Evolutionary conservation across 2,888 invertebrate genomes (phyloP).

Genomic region (Pristionchus exspectatus): DNA sequence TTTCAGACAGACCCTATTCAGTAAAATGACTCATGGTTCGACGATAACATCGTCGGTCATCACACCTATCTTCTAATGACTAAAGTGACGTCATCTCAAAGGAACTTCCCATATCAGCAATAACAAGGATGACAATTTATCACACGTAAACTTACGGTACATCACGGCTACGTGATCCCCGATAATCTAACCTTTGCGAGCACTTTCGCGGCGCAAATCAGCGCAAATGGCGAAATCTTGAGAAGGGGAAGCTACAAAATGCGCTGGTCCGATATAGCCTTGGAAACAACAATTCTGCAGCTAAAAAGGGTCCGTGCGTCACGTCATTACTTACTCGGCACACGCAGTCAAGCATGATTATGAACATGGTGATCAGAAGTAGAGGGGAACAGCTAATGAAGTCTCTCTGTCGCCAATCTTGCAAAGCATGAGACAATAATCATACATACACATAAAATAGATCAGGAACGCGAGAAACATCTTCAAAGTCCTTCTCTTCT

Average conservation of each 20-base stretch:
- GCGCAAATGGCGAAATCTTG: neutral
- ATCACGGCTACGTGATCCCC: neutral
- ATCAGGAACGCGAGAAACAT: neutral
- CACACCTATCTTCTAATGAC: neutral
- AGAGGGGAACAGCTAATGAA: neutral
- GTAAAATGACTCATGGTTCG: neutral
- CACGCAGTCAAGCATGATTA: neutral
- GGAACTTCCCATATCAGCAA: neutral
- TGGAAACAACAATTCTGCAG: constrained; percentile 13
- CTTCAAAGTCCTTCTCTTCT: neutral
- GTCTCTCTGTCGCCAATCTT: neutral
- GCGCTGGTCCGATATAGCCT: neutral
- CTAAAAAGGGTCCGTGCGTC: neutral
- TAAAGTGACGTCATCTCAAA: neutral
- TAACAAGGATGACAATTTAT: neutral
- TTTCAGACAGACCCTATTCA: neutral
- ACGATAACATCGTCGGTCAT: neutral
- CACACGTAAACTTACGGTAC: neutral
- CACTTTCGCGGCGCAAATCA: neutral
- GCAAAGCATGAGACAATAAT: neutral
- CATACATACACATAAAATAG: neutral
- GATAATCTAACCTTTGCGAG: constrained; percentile 1
- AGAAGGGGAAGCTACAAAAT: neutral
- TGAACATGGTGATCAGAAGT: neutral
- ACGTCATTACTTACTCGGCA: neutral